These are phyloP conservation scores for Contarinia nasturtii DNA, from an alignment of 1,140 invertebrate genomes.

Conservation along the genomic window DNA sequence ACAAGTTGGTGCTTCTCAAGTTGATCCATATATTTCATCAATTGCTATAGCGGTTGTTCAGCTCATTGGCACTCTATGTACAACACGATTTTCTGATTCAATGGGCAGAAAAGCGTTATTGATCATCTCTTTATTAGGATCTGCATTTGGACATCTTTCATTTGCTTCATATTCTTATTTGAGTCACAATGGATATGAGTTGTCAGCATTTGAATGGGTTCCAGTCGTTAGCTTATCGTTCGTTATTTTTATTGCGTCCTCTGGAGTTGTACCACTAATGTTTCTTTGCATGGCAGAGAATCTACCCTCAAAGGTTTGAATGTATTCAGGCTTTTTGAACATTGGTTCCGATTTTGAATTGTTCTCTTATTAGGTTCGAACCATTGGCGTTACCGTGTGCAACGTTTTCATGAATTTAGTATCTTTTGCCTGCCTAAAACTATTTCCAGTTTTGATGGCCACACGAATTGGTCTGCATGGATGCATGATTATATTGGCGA, in stretches of 20 bases:
- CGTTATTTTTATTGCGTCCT: slow-evolving; percentile 14
- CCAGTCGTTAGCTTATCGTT: slow-evolving; percentile 14
- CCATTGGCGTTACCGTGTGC: slow-evolving; percentile 10
- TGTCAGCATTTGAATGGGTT: slow-evolving; percentile 13
- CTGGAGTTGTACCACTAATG: slow-evolving; percentile 16
- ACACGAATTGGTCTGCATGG: too few relatives aligned
- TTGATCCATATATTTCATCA: slow-evolving; percentile 39
- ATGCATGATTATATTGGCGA: too few relatives aligned
- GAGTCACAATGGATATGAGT: slow-evolving; percentile 4
- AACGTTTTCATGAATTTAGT: slow-evolving; percentile 11
- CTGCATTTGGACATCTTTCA: slow-evolving; percentile 12
- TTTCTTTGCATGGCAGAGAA: slow-evolving; percentile 16
- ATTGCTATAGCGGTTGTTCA: slow-evolving; percentile 45
- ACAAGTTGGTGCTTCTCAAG: slow-evolving; percentile 29
- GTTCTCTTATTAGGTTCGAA: slow-evolving; percentile 14
- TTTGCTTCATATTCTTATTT: slow-evolving; percentile 16
- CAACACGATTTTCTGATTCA: slow-evolving; percentile 18
- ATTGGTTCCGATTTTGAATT: background rate
- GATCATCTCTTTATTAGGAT: slow-evolving; percentile 17
- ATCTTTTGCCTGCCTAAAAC: slow-evolving; percentile 3
- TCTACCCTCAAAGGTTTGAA: slow-evolving; percentile 17
- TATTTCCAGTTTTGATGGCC: too few relatives aligned
- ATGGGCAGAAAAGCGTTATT: slow-evolving; percentile 17
- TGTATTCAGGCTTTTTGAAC: too few relatives aligned
- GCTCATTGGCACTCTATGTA: slow-evolving; percentile 14